Evolutionary conservation across 2,113 vertebrate genomes (phyloP).

Genomic region (Aegithalos caudatus): DNA sequence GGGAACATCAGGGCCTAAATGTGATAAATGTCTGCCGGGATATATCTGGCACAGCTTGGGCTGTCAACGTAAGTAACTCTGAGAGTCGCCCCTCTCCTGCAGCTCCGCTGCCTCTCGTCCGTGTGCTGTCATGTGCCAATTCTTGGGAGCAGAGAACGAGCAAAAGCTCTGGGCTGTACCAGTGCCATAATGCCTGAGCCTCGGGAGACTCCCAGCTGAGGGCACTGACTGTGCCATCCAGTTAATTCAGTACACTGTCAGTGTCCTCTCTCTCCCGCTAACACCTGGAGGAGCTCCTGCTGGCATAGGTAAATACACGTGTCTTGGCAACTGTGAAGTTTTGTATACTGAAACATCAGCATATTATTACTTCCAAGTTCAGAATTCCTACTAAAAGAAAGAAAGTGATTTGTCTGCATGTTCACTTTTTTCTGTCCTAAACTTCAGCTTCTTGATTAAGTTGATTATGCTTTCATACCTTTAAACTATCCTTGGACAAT

Average conservation of each 20-base stretch:
- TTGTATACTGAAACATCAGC: background rate
- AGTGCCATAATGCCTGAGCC: background rate
- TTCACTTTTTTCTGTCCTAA: conserved; percentile 20
- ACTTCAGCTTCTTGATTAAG: background rate
- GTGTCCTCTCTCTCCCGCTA: background rate
- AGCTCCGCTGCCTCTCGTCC: conserved; percentile 67
- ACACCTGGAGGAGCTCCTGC: background rate
- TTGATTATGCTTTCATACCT: background rate
- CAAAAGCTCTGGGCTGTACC: conserved; percentile 3
- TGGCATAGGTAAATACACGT: background rate
- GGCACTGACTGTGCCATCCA: background rate
- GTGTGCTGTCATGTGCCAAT: conserved; percentile 56
- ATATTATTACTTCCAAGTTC: background rate
- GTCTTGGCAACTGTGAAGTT: background rate
- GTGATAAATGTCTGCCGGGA: conserved; percentile 95
- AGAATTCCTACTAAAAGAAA: background rate
- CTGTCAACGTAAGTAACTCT: conserved; percentile 96
- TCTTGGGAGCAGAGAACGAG: conserved; percentile 51
- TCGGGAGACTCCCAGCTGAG: background rate
- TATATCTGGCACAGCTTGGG: conserved; percentile 95
- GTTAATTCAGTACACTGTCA: background rate
- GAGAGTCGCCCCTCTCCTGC: conserved; percentile 69
- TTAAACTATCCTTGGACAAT: conserved; percentile 1
- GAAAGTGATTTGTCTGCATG: conserved; percentile 20
- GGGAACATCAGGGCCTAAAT: conserved; percentile 93